Conservation (phyloP, 2,797 vertebrate species). For the Carapus acus region DNA sequence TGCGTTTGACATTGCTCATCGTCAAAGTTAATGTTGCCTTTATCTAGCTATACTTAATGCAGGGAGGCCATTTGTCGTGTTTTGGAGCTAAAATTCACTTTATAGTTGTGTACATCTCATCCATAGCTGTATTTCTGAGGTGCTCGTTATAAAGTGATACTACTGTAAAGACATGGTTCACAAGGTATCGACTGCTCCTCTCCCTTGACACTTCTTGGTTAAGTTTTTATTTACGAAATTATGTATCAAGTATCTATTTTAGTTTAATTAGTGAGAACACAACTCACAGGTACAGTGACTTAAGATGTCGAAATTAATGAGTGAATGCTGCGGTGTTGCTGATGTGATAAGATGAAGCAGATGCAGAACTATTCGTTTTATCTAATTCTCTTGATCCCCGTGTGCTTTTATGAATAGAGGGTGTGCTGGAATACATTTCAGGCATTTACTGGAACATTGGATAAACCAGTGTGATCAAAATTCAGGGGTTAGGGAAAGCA, state of each 20-base stretch:
- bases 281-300: conserved; percentile 25
- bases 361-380: conserved; percentile 67
- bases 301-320: conserved; percentile 25
- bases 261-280: conserved; percentile 31
- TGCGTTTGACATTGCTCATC: not conserved
- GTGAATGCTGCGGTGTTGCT: conserved; percentile 21
- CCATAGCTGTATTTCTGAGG: not conserved
- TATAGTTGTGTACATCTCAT: conserved; percentile 1
- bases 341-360: conserved; percentile 50
- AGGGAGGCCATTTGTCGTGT: not conserved
- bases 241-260: conserved; percentile 38
- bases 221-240: conserved; percentile 39
- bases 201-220: conserved; percentile 21
- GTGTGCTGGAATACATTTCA: conserved; percentile 72
- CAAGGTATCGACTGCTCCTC: conserved; percentile 27
- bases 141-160: not conserved
- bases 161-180: conserved; percentile 19
- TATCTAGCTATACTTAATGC: conserved; percentile 5
- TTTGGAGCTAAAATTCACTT: conserved; percentile 15
- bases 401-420: conserved; percentile 59
- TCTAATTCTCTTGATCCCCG: conserved; percentile 61
- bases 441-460: conserved; percentile 74
- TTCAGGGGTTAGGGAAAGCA: conserved; percentile 46
- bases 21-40: not conserved
- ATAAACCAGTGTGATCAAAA: conserved; percentile 72